Evolutionary conservation across 2,113 vertebrate species (phyloP), one percentile per base, ranked within the genome.

Genomic region (Antennarius striatus): DNA sequence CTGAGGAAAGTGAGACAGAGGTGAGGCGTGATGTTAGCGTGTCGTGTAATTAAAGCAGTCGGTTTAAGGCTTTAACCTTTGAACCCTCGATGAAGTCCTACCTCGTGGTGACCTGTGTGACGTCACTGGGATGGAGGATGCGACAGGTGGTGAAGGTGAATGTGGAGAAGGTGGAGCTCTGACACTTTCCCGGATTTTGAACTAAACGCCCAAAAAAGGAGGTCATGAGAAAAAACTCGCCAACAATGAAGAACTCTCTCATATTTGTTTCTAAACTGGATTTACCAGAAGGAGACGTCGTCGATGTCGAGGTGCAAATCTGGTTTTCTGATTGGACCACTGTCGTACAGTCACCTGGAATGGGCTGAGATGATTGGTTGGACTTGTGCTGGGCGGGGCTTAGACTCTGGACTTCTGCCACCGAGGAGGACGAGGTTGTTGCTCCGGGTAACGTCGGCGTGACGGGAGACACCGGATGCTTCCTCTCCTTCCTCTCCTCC

Each of bases 111-210:
- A 98, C 95, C 79, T 96, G 96, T 71, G 97, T 98, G 91, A 96
- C 57, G 84, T 98, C 96, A 74, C 93, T 94, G 0, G 98, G 98
- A 66, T 99, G 96, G 67, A 99, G 92, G 81, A 99, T 98, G 46
- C 96, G 93, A 77, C 97, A 99, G 74, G 96, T 99, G 48, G 98
- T 99, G 81, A 98, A 95, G 68, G 98, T 99, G 87, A 96, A 99
- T 0, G 98, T 99, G 42, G 96, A 98, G 83, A 93, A 96, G 52
- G 98, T 99, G 75, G 93, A 91, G 71, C 95, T 96, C 30, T 96
- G 93, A 90, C 94, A 95, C 81, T 98, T 99, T 32, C 96, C 98
- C 67, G 96, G 97, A 88, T 99, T 95, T 39, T 90, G 90, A 68
- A 93, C 94, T 96, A 88, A 56, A 93, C 69, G 73, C 54, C 54